Evolutionary conservation across 2,888 invertebrate genomes (phyloP), one percentile per base, ranked within the genome.

Genomic region (Stictocephala bisonia): DNA sequence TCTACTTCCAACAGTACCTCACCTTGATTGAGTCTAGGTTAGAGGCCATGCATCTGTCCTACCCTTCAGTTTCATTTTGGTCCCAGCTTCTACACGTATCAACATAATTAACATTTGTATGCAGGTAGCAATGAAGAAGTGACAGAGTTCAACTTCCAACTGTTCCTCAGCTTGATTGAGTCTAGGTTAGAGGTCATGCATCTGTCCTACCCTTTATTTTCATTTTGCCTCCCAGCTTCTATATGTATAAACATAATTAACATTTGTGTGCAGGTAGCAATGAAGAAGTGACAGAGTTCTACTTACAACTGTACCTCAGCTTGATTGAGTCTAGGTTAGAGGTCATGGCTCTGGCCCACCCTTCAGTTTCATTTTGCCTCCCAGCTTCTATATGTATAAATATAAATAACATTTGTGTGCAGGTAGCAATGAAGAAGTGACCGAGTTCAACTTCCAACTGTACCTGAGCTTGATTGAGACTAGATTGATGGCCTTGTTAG

Each of bases 1-100:
- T n/a, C 64, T 41, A 64, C 64, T 64, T 41, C 64, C 1, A 7
- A 22, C 26, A 41, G 44, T 64, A 41, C 64, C 44, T 64, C 41
- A 27, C 22, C 1, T 27, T 64, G 13, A 7, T 64, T 1, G 64
- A 64, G 44, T 15, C 44, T 9, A 22, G 27, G 44, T 20, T 64
- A n/a, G n/a, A n/a, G n/a, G n/a, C n/a, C n/a, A n/a, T n/a, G n/a
- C n/a, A n/a, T n/a, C n/a, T n/a, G n/a, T n/a, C n/a, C n/a, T n/a
- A n/a, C n/a, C n/a, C n/a, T n/a, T n/a, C n/a, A n/a, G n/a, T n/a
- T n/a, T n/a, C n/a, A n/a, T n/a, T n/a, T n/a, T n/a, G n/a, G n/a
- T n/a, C n/a, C 35, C 35, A 31, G 11, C 35, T 9, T 31, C 6
- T 31, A 31, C 6, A 7, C 35, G 6, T 11, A 31, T 31, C 11